These are phyloP conservation scores for Hirtodrosophila alboralis DNA, from an alignment of 2,888 invertebrate genomes.

Conservation along the genomic window DNA sequence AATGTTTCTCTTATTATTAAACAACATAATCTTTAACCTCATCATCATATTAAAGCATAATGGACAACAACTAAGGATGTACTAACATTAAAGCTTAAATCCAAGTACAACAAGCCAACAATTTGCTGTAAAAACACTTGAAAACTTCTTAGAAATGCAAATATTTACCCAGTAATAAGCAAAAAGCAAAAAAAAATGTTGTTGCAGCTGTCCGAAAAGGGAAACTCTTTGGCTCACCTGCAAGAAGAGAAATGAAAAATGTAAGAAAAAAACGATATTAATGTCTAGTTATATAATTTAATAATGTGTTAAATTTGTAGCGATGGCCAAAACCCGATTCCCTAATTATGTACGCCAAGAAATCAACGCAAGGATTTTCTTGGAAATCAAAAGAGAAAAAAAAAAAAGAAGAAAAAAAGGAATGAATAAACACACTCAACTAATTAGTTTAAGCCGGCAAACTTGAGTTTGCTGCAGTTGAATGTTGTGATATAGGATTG, in stretches of 20 bases:
- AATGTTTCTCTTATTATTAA: too few species aligned
- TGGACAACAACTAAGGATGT: conserved; percentile 9
- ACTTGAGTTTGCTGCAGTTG: conserved; percentile 23
- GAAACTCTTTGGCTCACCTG: conserved; percentile 63
- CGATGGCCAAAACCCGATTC: conserved; percentile 21
- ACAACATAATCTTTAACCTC: conserved; percentile 7
- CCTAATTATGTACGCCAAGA: conserved; percentile 52
- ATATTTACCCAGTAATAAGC: conserved; percentile 54
- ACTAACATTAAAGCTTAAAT: conserved; percentile 20
- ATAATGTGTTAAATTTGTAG: conserved; percentile 29
- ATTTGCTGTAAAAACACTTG: conserved; percentile 47
- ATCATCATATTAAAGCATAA: not conserved
- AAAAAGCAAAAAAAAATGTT: too few species aligned
- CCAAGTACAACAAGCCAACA: conserved; percentile 7
- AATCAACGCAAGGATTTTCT: conserved; percentile 38
- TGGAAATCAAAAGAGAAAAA: conserved; percentile 30
- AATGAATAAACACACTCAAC: conserved; percentile 43
- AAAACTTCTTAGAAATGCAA: conserved; percentile 36
- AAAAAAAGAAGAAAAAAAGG: conserved; percentile 13
- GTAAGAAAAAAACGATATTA: conserved; percentile 21
- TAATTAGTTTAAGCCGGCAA: conserved; percentile 65
- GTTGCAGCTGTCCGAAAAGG: conserved; percentile 29
- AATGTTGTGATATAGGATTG: conserved; percentile 1
- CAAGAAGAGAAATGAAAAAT: conserved; percentile 39
- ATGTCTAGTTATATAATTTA: conserved; percentile 44